phyloP scores from a whole-genome alignment of 2,888 invertebrate genomes.

The Drosophila barbarae region DNA sequence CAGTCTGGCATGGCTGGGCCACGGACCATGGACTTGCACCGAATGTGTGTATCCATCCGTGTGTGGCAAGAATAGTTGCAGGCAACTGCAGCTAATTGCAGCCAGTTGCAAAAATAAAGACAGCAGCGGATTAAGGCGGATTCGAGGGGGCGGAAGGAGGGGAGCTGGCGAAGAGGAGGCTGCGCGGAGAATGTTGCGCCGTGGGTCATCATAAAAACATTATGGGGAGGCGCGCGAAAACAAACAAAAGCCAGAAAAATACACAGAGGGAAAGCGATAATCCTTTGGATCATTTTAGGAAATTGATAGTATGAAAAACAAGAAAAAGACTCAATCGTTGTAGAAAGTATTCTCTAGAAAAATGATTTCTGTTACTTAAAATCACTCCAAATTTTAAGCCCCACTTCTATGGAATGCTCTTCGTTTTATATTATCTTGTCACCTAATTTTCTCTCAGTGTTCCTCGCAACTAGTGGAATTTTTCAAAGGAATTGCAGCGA shows the following conservation, averaged over 20 bases:
- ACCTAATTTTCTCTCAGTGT: constrained; percentile 25
- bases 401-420: not conserved
- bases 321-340: not conserved
- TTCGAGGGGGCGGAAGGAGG: not conserved
- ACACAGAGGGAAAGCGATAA: constrained; percentile 4
- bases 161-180: not conserved
- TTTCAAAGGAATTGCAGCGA: constrained; percentile 67
- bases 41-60: constrained; percentile 22
- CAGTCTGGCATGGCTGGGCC: constrained; percentile 51
- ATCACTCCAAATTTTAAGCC: no score
- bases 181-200: constrained; percentile 43
- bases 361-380: accelerated
- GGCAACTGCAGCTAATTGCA: constrained; percentile 68
- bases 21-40: constrained; percentile 3
- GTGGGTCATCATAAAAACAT: constrained; percentile 74
- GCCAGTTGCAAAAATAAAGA: constrained; percentile 64
- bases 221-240: constrained; percentile 59
- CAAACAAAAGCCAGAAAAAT: constrained; percentile 53
- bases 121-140: constrained; percentile 38
- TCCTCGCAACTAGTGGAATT: constrained; percentile 67
- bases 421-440: not conserved
- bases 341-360: no score
- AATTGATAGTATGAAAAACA: not conserved
- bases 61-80: constrained; percentile 58
- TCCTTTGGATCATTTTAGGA: not conserved